phyloP scores from a whole-genome alignment of 2,888 invertebrate genomes.

The Drosophila rellima region DNA sequence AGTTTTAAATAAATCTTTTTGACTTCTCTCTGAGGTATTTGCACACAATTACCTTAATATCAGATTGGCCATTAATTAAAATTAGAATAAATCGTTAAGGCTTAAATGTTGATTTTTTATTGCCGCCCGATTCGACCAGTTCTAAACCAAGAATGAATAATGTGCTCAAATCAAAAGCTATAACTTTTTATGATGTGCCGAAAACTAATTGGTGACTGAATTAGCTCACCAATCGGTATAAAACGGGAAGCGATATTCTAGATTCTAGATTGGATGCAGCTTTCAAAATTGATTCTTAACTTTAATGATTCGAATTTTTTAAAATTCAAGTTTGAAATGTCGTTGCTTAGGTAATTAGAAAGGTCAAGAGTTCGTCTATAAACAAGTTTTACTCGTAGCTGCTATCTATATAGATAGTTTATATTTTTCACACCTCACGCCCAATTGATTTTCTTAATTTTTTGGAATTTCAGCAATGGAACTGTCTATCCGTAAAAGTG shows the following conservation, averaged over 20 bases:
- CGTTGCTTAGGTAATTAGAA: not conserved
- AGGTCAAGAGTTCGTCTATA: slow-evolving; percentile 6
- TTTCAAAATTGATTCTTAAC: not conserved
- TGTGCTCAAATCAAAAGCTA: slow-evolving; percentile 36
- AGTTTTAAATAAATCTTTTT: slow-evolving; percentile 48
- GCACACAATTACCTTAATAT: slow-evolving; percentile 25
- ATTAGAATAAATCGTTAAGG: slow-evolving; percentile 44
- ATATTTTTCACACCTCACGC: slow-evolving; percentile 33
- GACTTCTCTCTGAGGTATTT: slow-evolving; percentile 53
- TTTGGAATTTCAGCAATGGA: slow-evolving; percentile 4
- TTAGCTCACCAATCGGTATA: slow-evolving; percentile 21
- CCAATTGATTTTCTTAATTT: slow-evolving; percentile 21
- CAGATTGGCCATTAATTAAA: slow-evolving; percentile 33
- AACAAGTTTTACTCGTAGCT: not conserved
- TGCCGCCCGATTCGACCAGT: slow-evolving; percentile 45
- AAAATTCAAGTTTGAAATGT: not conserved
- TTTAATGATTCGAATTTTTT: not conserved
- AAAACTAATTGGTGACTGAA: slow-evolving; percentile 67
- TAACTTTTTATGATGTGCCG: slow-evolving; percentile 69
- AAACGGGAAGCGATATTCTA: slow-evolving; percentile 36
- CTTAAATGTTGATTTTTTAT: slow-evolving; percentile 45
- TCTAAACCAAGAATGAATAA: slow-evolving; percentile 45
- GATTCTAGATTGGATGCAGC: slow-evolving; percentile 13
- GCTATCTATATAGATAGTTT: not conserved
- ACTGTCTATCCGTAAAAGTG: slow-evolving; percentile 23